Base-by-base conservation (phyloP, 1,140 invertebrate genomes). In the Agrypnia vestita region DNA sequence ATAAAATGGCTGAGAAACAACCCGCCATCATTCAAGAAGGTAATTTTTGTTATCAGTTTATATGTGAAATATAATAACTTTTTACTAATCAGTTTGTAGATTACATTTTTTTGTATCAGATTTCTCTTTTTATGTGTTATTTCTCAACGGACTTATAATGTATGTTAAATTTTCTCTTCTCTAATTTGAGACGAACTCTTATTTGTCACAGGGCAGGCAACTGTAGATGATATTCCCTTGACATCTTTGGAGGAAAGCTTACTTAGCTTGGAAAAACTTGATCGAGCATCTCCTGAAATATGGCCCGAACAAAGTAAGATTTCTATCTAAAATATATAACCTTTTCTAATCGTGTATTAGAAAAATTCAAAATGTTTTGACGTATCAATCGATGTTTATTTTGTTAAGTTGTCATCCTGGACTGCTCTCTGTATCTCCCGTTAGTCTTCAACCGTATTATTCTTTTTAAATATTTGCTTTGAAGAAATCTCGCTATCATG, bases 251-350 rank as follows among this genome's bases (percentile, higher is more conserved):
- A 94, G 85, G 92, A 94, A 85, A 94, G 91, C 86, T 89, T 96
- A 55, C 90, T 95, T 79, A 97, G 96, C 84, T 90, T 95, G 85
- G 97, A 98, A 90, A 97, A 95, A 85, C 89, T 98, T 80, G 96
- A 97, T 88, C 90, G 97, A 85, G 92, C 95, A 10, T 98, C 97
- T 1, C 97, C 97, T 13, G 96, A 98, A 85, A 87, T 98, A 84
- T 98, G 97, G 97, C 97, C 97, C 56, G 96, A 97, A 89, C 94
- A 96, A 91, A 96, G 96, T 97, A 92, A 93, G 92, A 19, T 19
- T 71, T 73, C 11, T 12, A 25, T 10, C 8, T 69, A 47, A 47
- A 69, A 69, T 47, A 43, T 11, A n/a, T 61, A 4, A 12, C 0
- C 25, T 61, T 25, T 11, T 61, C 15, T 10, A 61, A n/a, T 61